Conservation (phyloP, 2,888 invertebrate species). For the Philhelius pedissequus region DNA sequence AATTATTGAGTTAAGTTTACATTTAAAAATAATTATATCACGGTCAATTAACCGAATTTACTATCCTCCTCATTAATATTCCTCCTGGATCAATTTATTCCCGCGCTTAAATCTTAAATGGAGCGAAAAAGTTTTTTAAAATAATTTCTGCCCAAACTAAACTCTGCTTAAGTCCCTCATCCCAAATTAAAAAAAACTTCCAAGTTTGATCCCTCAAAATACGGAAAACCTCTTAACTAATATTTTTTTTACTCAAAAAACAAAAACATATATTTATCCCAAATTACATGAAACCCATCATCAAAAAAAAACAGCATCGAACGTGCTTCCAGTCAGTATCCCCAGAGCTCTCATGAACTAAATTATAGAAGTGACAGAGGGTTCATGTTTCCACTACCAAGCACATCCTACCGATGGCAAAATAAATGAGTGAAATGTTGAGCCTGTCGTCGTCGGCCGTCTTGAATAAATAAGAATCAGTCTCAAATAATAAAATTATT, state of each 20-base stretch:
- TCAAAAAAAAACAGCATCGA: conserved; percentile 6
- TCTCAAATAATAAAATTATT: conserved; percentile 13
- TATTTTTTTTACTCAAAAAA: background rate
- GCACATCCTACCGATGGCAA: background rate
- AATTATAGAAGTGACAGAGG: background rate
- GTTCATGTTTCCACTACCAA: background rate
- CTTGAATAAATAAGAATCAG: conserved; percentile 21
- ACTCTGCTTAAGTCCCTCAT: background rate
- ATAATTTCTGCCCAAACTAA: background rate
- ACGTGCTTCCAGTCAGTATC: background rate
- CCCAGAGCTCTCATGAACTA: background rate
- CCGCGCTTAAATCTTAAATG: background rate
- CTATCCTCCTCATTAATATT: background rate
- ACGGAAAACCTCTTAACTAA: background rate
- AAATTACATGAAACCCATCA: background rate
- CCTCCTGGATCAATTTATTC: background rate
- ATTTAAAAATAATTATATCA: too few species aligned
- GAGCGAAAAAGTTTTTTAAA: background rate
- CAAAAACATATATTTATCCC: background rate
- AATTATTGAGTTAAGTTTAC: too few species aligned
- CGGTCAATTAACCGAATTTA: too few species aligned
- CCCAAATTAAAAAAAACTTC: background rate
- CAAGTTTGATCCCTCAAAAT: background rate
- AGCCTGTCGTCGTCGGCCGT: conserved; percentile 4
- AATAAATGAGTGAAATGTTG: conserved; percentile 14